These are phyloP conservation scores for Pelmatolapia mariae DNA, from an alignment of 2,113 vertebrate genomes.

Conservation along the genomic window DNA sequence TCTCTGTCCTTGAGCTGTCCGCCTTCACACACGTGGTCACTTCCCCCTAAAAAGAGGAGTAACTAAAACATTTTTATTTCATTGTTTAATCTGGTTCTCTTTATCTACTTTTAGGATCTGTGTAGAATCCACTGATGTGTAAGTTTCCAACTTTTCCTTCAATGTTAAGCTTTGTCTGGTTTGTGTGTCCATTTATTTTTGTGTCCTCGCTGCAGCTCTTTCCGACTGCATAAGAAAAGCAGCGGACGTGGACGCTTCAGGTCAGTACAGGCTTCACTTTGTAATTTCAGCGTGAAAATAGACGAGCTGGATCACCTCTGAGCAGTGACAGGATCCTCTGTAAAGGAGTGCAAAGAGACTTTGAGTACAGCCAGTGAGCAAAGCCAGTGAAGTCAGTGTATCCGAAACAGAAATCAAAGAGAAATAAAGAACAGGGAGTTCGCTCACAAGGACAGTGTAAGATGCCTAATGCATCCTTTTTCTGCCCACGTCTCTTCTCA, in stretches of 20 bases:
- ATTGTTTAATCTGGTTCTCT: background rate
- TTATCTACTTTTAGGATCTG: background rate
- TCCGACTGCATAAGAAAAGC: background rate
- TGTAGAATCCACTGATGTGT: background rate
- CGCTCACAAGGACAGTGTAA: background rate
- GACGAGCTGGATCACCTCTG: background rate
- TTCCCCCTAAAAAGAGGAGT: background rate
- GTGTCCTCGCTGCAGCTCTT: background rate
- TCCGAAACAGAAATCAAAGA: background rate
- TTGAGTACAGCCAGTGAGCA: background rate
- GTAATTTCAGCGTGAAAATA: background rate
- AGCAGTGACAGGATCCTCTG: background rate
- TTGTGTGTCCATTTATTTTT: background rate
- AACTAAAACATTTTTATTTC: background rate
- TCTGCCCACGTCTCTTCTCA: background rate
- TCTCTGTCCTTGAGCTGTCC: fast-evolving
- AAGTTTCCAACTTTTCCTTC: background rate
- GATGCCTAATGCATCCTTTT: background rate
- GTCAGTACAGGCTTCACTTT: background rate
- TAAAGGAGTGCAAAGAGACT: background rate
- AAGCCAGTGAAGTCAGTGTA: background rate
- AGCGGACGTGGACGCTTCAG: background rate
- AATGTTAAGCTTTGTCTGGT: background rate
- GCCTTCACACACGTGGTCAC: background rate
- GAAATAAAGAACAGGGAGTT: background rate